phyloP scores from a whole-genome alignment of 2,113 vertebrate genomes.

The Leptocoma aspasia region DNA sequence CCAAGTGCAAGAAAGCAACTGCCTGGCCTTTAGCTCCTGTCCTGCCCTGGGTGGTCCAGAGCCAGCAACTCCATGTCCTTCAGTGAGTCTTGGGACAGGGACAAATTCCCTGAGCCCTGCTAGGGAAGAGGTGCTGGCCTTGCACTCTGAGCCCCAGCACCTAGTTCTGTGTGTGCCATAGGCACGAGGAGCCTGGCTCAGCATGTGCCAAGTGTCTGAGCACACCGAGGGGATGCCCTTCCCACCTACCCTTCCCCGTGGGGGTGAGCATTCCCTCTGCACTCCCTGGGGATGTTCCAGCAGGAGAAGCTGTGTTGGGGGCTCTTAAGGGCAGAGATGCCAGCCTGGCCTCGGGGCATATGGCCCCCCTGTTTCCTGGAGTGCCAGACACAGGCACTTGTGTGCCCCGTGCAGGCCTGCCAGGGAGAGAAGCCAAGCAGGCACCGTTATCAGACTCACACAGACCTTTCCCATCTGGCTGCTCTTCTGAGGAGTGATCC shows the following conservation, averaged over 20 bases:
- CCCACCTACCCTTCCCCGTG: rapidly evolving
- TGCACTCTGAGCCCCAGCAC: neutral
- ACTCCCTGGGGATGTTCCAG: neutral
- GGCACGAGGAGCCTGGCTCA: neutral
- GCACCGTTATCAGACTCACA: neutral
- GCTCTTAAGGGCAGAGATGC: neutral
- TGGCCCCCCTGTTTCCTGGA: neutral
- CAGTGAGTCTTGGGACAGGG: neutral
- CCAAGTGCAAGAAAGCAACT: neutral
- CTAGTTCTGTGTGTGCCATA: rapidly evolving
- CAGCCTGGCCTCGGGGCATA: rapidly evolving
- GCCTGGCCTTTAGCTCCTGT: neutral
- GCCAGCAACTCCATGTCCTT: neutral
- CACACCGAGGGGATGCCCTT: rapidly evolving
- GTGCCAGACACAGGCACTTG: neutral
- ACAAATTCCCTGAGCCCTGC: neutral
- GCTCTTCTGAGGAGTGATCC: neutral
- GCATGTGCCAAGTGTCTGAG: neutral
- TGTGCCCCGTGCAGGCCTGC: neutral
- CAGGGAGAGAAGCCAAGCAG: constrained; percentile 14
- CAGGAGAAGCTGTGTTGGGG: neutral
- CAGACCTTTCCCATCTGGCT: constrained; percentile 35
- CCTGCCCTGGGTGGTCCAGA: neutral
- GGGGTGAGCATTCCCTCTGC: neutral
- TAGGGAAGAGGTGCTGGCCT: neutral